Evolutionary conservation across 2,797 vertebrate species (phyloP).

Genomic region (Typhlichthys eigenmanni): DNA sequence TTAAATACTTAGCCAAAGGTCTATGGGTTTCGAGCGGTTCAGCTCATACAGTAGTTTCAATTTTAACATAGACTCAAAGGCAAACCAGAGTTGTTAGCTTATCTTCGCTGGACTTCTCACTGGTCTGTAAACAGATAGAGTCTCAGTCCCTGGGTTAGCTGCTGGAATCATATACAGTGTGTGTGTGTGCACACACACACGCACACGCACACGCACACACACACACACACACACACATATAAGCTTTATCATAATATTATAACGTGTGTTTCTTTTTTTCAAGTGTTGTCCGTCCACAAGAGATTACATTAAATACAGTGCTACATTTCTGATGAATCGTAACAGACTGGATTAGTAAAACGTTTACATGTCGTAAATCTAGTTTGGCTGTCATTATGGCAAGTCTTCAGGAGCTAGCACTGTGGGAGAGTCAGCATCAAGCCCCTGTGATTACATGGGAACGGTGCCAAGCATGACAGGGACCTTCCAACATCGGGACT

Average conservation of each 20-base stretch:
- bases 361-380: slow-evolving; percentile 7
- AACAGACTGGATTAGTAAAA: slow-evolving; percentile 8
- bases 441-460: slow-evolving; percentile 49
- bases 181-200: too few species aligned
- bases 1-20: slow-evolving; percentile 14
- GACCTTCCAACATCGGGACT: slow-evolving; percentile 57
- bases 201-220: too few species aligned
- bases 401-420: slow-evolving; percentile 26
- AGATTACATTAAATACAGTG: not conserved
- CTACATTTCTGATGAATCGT: not conserved
- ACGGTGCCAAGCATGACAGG: slow-evolving; percentile 60
- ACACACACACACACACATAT: not conserved
- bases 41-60: slow-evolving; percentile 2
- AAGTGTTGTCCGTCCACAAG: not conserved
- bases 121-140: slow-evolving; percentile 2
- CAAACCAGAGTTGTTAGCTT: not conserved
- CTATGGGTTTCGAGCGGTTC: too few species aligned
- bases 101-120: slow-evolving; percentile 18
- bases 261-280: not conserved
- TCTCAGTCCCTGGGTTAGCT: not conserved
- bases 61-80: not conserved
- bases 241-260: not conserved
- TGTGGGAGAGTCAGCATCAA: slow-evolving; percentile 18
- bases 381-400: slow-evolving; percentile 15
- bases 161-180: not conserved